Evolutionary conservation across 37 sponge, comb jelly and placozoan genomes (phyloP).

Genomic region (Mnemiopsis leidyi): DNA sequence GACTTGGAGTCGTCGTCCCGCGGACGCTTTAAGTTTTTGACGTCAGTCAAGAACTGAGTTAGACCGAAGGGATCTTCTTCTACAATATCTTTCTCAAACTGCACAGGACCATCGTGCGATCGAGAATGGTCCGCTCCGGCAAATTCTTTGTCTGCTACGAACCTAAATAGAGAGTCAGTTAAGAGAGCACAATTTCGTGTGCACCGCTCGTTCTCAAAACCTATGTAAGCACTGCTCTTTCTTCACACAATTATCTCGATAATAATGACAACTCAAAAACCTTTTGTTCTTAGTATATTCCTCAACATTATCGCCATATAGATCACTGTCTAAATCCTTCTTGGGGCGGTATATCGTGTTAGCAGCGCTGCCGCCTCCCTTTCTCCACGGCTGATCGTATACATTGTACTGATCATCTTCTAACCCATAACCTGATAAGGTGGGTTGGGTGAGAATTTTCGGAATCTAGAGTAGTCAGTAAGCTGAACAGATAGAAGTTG

Average conservation of each 20-base stretch:
- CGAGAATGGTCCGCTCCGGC: conserved; percentile 77
- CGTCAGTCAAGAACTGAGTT: conserved; percentile 89
- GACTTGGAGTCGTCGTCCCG: conserved; percentile 67
- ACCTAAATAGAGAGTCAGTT: conserved; percentile 68
- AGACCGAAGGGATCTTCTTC: conserved; percentile 94
- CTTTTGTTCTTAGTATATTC: conserved; percentile 85
- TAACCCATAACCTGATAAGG: conserved; percentile 55
- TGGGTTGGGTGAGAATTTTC: too few species aligned
- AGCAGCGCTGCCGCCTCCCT: conserved; percentile 80
- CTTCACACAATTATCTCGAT: too few species aligned
- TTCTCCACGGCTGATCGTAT: conserved; percentile 95
- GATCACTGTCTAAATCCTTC: conserved; percentile 89
- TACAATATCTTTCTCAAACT: conserved; percentile 87
- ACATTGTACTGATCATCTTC: conserved; percentile 96
- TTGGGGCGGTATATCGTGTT: conserved; percentile 86
- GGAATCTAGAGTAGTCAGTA: too few species aligned
- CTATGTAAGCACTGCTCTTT: too few species aligned
- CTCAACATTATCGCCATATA: conserved; percentile 96
- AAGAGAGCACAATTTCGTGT: too few species aligned
- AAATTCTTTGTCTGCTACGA: conserved; percentile 90
- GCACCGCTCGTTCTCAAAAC: neutral
- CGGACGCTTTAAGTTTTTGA: conserved; percentile 85
- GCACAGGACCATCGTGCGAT: conserved; percentile 86
- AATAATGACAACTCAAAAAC: too few species aligned
- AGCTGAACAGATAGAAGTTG: too few species aligned